Base-by-base conservation (phyloP, 2,113 vertebrate genomes). In the Podiceps cristatus region DNA sequence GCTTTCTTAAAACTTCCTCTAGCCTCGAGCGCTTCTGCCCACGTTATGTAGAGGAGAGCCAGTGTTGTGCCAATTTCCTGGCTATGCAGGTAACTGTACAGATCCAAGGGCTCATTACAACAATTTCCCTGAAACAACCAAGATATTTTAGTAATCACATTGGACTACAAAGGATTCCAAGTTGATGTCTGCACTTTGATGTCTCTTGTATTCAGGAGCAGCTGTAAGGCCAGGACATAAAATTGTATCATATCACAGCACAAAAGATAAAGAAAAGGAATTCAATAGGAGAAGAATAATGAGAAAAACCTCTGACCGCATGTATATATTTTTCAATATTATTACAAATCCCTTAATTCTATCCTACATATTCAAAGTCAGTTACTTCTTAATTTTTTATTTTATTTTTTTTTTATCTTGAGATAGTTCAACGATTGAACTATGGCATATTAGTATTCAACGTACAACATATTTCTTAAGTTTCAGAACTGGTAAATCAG, bases 11-110 rank as follows among this genome's bases (percentile, higher is more conserved):
- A 98, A 75, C 99, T 99, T 63, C 98, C 99, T 86, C 98, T 98
- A 59, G 98, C 98, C 97, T 99, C 99, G 13, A 99, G 98, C 37
- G 98, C 98, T 95, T 99, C 99, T 77, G 99, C 99, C 99, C 99
- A 99, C 5, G 99, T 98, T 20, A 99, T 99, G 94, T 99, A 99
- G 67, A 99, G 98, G 25, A 96, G 98, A 9, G 99, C 98, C 75
- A 99, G 98, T 3, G 97, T 97, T 52, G 98, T 93, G 37, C 99
- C 99, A 31, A 99, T 99, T 33, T 98, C 99, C 96, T 99, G 99
- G 56, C 98, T 99, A 45, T 98, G 97, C 95, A 99, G 98, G 92
- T 99, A 99, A 76, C 98, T 98, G 95, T 99, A 99, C 68, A 99
- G 94, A 53, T 99, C 99, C 97, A 99, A 93, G 45, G 99, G 99